Evolutionary conservation across 2,113 vertebrate genomes (phyloP), one percentile per base, ranked within the genome.

Genomic region (Aegithalos caudatus): DNA sequence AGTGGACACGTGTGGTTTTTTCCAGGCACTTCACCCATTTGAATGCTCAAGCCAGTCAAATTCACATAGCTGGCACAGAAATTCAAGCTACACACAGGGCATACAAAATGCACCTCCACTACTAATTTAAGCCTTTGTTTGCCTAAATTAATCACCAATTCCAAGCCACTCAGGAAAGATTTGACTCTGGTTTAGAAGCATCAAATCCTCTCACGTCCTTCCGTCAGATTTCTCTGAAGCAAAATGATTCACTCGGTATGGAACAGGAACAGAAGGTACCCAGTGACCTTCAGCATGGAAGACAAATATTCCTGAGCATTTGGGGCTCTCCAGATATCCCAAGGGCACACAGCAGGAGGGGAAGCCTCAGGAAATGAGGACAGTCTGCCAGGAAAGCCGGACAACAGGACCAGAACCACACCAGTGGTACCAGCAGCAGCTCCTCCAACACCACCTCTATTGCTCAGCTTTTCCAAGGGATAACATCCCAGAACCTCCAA

Each of bases 331-430:
- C 48, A 74, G 74, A 2, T 21, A 57, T 0, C 28, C 54, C 2
- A 3, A 73, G 65, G 88, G 50, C 9, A 24, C 8, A 9, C 1
- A 15, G 77, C 28, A 4, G 6, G 20, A 58, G 42, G 12, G 64
- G 17, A 51, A 40, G 22, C 9, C 44, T 57, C 40, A 61, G 74
- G 86, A 66, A 61, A 78, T 13, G 0, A 1, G 69, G 69, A 51
- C 45, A 51, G 31, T 1, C 67, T 73, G 73, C 35, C 38, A 45
- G 61, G 40, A 85, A 40, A 82, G 57, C 42, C 79, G 76, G 42
- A 18, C 38, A 44, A 12, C 0, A 0, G 11, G 27, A 56, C 11
- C 35, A 38, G 8, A 33, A 14, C 21, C 62, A 38, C 44, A 40
- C 7, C 12, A 57, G n/a, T 3, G 57, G n/a, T 31, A 27, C 0